Percentiles rank a stretch among this genome's conserved stretches.
phyloP scores from a whole-genome alignment of 1,140 invertebrate species.

The Hormaphis cornu region DNA sequence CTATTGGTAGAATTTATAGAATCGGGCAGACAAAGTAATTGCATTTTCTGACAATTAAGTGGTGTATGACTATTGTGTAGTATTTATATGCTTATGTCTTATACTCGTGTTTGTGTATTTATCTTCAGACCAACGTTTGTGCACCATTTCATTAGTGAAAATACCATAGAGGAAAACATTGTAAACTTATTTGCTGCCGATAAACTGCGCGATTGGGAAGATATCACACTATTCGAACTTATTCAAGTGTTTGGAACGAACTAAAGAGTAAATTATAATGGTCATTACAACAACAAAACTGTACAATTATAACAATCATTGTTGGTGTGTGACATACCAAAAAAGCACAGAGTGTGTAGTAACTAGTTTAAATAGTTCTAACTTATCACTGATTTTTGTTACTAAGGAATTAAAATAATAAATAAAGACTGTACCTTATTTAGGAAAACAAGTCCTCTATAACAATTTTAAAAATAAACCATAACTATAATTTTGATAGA shows the following conservation, averaged over 20 bases:
- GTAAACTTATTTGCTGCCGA: not conserved
- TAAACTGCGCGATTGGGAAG: not conserved
- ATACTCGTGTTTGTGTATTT: not conserved
- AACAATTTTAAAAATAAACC: too few species aligned
- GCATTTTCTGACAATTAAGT: too few species aligned
- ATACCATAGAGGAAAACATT: constrained; percentile 19
- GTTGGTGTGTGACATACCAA: too few species aligned
- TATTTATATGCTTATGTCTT: constrained; percentile 58
- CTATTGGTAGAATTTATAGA: constrained; percentile 65
- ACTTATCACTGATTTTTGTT: too few species aligned
- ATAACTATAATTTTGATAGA: too few species aligned
- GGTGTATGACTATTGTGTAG: constrained; percentile 65
- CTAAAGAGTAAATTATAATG: not conserved
- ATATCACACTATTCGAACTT: not conserved
- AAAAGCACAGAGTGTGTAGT: too few species aligned
- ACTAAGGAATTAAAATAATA: too few species aligned
- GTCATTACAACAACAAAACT: too few species aligned
- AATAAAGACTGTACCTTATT: too few species aligned
- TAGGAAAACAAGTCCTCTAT: too few species aligned
- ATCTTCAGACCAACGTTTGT: constrained; percentile 20
- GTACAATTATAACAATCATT: too few species aligned
- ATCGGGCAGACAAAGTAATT: constrained; percentile 64
- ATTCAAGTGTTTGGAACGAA: constrained; percentile 13
- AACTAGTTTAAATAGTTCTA: too few species aligned
- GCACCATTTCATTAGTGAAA: constrained; percentile 6